phyloP scores from a whole-genome alignment of 2,797 vertebrate species.

The Stomatorhinus walkeri region DNA sequence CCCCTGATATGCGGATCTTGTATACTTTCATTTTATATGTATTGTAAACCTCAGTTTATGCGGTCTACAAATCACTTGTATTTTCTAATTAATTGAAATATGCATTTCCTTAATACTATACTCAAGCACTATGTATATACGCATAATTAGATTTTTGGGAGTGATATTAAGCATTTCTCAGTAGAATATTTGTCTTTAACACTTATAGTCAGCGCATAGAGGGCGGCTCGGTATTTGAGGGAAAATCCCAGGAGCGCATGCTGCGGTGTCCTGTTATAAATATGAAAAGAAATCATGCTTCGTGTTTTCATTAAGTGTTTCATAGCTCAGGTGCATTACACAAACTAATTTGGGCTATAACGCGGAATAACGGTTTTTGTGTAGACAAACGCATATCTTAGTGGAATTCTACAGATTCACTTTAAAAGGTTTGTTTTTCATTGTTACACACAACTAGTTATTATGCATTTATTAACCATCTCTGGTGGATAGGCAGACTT shows the following conservation, averaged over 20 bases:
- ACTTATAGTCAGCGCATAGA: neutral
- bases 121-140: neutral
- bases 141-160: neutral
- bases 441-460: neutral
- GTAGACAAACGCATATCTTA: neutral
- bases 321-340: neutral
- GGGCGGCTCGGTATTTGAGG: neutral
- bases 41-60: neutral
- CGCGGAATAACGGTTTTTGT: neutral
- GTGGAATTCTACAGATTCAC: neutral
- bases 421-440: neutral
- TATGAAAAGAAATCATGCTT: neutral
- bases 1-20: neutral
- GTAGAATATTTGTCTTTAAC: neutral
- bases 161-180: neutral
- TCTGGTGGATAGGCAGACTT: neutral
- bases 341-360: neutral
- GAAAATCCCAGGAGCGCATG: neutral
- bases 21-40: neutral
- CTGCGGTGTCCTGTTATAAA: neutral
- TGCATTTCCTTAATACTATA: neutral
- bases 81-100: neutral
- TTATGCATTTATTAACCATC: neutral
- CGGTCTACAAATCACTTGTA: neutral
- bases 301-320: neutral